phyloP scores from a whole-genome alignment of 2,797 vertebrate species.

The Perodicticus potto region DNA sequence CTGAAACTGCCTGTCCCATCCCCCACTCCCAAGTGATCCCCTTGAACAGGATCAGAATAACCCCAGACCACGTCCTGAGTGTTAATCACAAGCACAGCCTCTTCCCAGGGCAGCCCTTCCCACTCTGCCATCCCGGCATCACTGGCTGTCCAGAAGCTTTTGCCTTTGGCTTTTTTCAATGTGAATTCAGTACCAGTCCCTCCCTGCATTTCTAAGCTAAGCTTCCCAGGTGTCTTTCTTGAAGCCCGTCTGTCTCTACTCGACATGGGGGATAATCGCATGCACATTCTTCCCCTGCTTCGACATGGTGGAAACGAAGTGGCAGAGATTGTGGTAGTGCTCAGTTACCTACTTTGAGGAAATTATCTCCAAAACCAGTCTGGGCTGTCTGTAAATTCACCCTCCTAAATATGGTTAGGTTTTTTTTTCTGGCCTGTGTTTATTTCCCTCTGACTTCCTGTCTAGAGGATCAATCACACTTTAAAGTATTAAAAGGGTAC shows the following conservation, averaged over 20 bases:
- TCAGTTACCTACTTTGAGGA: background rate
- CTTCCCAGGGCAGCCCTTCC: background rate
- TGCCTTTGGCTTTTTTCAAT: background rate
- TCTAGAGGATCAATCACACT: background rate
- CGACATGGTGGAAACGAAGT: fast-evolving
- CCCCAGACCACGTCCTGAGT: background rate
- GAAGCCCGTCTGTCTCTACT: background rate
- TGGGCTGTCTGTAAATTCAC: background rate
- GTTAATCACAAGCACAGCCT: background rate
- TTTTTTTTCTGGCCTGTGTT: background rate
- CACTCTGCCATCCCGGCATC: background rate
- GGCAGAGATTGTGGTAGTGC: background rate
- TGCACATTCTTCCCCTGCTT: fast-evolving
- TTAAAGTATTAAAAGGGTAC: background rate
- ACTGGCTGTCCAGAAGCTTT: background rate
- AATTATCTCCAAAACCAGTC: background rate
- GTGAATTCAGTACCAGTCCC: background rate
- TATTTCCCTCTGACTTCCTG: background rate
- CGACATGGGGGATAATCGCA: too few species aligned
- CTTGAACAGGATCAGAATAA: background rate
- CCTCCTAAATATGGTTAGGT: background rate
- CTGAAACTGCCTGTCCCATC: background rate
- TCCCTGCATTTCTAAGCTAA: background rate
- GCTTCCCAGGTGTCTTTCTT: background rate
- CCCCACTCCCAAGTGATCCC: background rate